Evolutionary conservation across 1,140 invertebrate genomes (phyloP).

Genomic region (Aphelinus atriplicis): DNA sequence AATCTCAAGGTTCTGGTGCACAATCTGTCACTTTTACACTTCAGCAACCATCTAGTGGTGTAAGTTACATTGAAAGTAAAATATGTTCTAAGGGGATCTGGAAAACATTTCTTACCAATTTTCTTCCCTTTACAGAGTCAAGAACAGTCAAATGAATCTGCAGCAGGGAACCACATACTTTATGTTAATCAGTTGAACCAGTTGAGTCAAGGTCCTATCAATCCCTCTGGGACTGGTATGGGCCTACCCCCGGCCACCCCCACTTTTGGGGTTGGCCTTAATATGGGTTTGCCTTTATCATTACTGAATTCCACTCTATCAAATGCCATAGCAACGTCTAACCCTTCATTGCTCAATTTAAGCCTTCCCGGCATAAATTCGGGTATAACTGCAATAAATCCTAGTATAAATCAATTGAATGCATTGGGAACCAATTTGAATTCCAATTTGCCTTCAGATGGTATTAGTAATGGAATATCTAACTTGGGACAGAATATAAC

Average conservation of each 20-base stretch:
- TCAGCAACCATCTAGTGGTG: constrained; percentile 62
- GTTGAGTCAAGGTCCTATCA: constrained; percentile 64
- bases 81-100: not conserved
- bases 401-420: constrained; percentile 61
- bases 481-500: constrained; percentile 61
- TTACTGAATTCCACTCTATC: constrained; percentile 64
- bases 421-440: constrained; percentile 61
- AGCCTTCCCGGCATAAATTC: constrained; percentile 62
- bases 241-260: constrained; percentile 66
- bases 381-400: constrained; percentile 63
- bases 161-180: constrained; percentile 65
- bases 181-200: constrained; percentile 65
- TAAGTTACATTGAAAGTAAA: constrained; percentile 45
- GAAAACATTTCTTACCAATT: not conserved
- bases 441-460: constrained; percentile 61
- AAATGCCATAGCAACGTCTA: constrained; percentile 65
- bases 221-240: constrained; percentile 66
- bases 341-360: constrained; percentile 62
- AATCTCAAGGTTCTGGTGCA: constrained; percentile 63
- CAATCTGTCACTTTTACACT: constrained; percentile 66
- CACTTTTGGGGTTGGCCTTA: constrained; percentile 67
- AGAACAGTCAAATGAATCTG: constrained; percentile 61
- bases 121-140: constrained; percentile 52
- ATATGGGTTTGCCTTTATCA: constrained; percentile 66
- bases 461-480: constrained; percentile 62